Evolutionary conservation across 1,140 invertebrate species (phyloP), one percentile per base, ranked within the genome.

Genomic region (Drosophila nikananu): DNA sequence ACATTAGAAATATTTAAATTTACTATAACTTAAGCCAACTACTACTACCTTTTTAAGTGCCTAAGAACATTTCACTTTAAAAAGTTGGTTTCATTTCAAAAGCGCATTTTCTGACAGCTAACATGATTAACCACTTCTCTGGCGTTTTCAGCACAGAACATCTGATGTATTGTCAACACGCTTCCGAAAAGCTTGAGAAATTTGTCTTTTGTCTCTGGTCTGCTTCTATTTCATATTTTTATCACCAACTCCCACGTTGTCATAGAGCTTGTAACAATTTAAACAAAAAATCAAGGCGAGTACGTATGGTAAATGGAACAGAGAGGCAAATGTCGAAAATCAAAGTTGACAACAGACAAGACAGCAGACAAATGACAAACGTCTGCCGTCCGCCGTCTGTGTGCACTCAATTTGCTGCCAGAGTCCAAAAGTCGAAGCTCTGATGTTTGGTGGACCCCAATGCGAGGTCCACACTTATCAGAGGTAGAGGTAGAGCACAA

Each of bases 341-440:
- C 86, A 90, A 90, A 90, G 72, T 62, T 90, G 86, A 90, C 86
- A 90, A 86, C 86, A 82, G 86, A 90, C 86, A 90, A 86, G 86
- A 90, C 86, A 86, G 86, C 86, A 86, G 86, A 90, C 86, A 90
- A 90, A 90, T 90, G 86, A 90, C 86, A 90, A 84, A 90, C 61
- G 86, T 91, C 86, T 76, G 65, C 66, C 51, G 86, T 91, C 86
- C 72, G 65, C 46, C 44, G 73, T 44, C 65, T 68, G 74, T 86
- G 77, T 86, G 84, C 81, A 87, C 81, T 89, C 86, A 86, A 89
- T 89, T 89, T 89, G 82, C 66, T 64, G 39, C 51, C 49, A 52
- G 12, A 49, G 49, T 52, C 41, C 51, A 77, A 44, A 46, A 54
- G 60, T 74, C 77, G 62, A 23, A 65, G 21, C 32, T 57, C 54